These are phyloP conservation scores for Lamellibrachia satsuma DNA, from an alignment of 2,888 invertebrate genomes.

Conservation along the genomic window DNA sequence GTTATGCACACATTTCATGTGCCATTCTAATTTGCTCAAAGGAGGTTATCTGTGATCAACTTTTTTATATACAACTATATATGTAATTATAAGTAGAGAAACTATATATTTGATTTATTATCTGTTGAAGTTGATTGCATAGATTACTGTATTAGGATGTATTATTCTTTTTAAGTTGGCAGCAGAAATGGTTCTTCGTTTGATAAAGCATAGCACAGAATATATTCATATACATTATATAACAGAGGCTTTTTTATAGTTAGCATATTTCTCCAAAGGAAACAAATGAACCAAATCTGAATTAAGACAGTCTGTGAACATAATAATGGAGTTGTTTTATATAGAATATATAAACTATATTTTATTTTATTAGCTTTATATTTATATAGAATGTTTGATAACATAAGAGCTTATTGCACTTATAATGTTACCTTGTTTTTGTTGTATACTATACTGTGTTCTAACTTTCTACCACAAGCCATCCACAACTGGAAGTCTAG, in stretches of 20 bases:
- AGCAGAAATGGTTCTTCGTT: background rate
- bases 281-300: background rate
- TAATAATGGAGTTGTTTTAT: background rate
- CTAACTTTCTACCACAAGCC: no score
- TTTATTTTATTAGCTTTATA: background rate
- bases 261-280: background rate
- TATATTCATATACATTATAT: background rate
- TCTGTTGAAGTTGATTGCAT: background rate
- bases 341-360: background rate
- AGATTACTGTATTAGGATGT: background rate
- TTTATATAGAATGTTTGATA: background rate
- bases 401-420: background rate
- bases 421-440: background rate
- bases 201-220: background rate
- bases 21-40: background rate
- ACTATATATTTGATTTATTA: background rate
- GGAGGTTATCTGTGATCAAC: conserved; percentile 2
- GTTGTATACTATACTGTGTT: background rate
- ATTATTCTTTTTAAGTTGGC: background rate
- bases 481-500: no score
- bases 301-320: background rate
- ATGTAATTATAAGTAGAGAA: background rate
- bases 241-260: background rate
- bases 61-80: background rate
- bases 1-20: background rate